Conservation (phyloP, 2,797 vertebrate species). For the Lepilemur ruficaudatus region DNA sequence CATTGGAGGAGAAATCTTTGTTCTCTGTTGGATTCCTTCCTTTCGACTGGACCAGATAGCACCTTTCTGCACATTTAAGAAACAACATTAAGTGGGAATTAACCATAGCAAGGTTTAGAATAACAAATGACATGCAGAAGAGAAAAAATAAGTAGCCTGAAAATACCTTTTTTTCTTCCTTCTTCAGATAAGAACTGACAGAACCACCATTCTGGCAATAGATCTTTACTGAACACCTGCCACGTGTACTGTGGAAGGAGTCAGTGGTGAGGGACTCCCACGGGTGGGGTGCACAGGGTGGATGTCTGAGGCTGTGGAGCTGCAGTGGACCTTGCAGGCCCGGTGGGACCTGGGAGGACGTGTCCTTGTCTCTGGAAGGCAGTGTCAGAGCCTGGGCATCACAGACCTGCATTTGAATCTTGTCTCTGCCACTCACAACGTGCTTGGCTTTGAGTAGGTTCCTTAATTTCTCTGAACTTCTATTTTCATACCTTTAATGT, state of each 20-base stretch:
- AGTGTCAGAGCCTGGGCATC: neutral
- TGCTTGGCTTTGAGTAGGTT: neutral
- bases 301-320: neutral
- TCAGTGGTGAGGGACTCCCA: neutral
- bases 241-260: accelerated
- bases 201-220: neutral
- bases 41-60: neutral
- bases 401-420: neutral
- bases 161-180: neutral
- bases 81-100: neutral
- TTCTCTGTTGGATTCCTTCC: neutral
- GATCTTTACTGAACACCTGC: neutral
- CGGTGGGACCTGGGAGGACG: neutral
- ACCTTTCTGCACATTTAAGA: neutral
- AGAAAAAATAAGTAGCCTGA: neutral
- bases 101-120: neutral
- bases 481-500: neutral
- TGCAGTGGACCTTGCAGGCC: neutral
- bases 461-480: neutral
- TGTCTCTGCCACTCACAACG: neutral
- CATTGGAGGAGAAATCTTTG: neutral
- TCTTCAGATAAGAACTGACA: neutral
- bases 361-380: neutral
- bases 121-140: neutral
- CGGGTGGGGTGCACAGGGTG: neutral